Evolutionary conservation across 2,888 invertebrate species (phyloP).

Genomic region (Mayetiola destructor): DNA sequence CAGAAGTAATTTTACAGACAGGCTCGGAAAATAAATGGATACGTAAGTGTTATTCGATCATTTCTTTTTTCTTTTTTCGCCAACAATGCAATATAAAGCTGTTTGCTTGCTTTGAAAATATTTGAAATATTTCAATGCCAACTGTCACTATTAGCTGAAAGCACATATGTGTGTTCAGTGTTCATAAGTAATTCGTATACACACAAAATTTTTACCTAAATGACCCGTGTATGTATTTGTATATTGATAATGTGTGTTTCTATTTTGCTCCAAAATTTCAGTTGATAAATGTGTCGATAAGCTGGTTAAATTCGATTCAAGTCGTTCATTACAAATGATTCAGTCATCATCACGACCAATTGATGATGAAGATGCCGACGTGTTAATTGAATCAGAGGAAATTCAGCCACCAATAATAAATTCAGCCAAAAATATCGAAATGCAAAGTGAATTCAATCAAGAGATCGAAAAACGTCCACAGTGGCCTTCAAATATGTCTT

Average conservation of each 20-base stretch:
- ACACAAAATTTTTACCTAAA: no score
- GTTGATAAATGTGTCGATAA: conserved; percentile 18
- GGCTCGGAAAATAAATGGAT: conserved; percentile 17
- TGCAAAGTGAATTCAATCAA: background rate
- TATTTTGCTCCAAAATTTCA: conserved; percentile 6
- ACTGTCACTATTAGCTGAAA: no score
- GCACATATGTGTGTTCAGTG: no score
- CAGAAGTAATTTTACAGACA: conserved; percentile 16
- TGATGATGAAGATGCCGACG: conserved; percentile 11
- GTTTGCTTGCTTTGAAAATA: no score
- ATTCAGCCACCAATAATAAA: background rate
- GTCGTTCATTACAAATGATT: background rate
- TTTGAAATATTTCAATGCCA: no score
- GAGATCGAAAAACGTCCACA: background rate
- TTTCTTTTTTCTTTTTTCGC: background rate
- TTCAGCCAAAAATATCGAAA: background rate
- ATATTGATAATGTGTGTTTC: background rate
- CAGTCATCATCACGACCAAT: background rate
- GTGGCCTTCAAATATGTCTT: background rate
- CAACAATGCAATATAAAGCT: background rate
- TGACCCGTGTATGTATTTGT: no score
- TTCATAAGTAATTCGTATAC: no score
- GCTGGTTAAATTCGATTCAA: conserved; percentile 14
- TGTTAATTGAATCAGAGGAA: conserved; percentile 16
- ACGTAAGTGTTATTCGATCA: conserved; percentile 15